phyloP scores from a whole-genome alignment of 2,888 invertebrate genomes.

The Didymodactylos carnosus region DNA sequence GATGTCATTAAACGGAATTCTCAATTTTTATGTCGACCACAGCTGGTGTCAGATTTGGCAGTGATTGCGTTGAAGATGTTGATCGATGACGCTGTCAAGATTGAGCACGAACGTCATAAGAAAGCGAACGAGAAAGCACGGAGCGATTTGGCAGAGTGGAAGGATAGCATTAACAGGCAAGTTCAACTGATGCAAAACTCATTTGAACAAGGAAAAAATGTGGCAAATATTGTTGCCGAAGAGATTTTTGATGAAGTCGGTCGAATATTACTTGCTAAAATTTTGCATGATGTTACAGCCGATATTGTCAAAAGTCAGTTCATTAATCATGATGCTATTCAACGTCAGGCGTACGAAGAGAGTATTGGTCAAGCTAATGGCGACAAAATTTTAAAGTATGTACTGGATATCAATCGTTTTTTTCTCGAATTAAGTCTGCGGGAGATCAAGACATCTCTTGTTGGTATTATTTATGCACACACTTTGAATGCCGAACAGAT shows the following conservation, averaged over 20 bases:
- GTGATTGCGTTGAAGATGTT: neutral
- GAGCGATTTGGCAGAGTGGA: neutral
- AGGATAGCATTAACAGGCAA: no score
- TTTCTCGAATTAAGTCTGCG: neutral
- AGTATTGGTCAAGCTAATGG: neutral
- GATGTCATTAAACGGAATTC: neutral
- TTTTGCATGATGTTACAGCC: neutral
- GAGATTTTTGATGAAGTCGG: neutral
- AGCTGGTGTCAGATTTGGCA: neutral
- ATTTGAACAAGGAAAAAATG: neutral
- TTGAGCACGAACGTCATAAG: neutral
- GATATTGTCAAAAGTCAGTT: neutral
- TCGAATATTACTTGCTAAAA: neutral
- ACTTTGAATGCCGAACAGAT: neutral
- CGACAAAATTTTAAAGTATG: neutral
- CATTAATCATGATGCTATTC: neutral
- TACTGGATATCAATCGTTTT: neutral
- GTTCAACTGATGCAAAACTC: neutral
- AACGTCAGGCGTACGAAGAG: neutral
- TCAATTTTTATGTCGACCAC: neutral
- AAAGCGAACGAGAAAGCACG: neutral
- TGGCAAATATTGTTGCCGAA: neutral
- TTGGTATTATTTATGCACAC: neutral
- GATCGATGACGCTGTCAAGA: neutral
- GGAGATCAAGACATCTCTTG: neutral